A percentile compares a stretch with the other conserved stretches of the same genome.
These are phyloP conservation scores for Herpetotheres cachinnans DNA, from an alignment of 2,113 vertebrate species.

Conservation along the genomic window DNA sequence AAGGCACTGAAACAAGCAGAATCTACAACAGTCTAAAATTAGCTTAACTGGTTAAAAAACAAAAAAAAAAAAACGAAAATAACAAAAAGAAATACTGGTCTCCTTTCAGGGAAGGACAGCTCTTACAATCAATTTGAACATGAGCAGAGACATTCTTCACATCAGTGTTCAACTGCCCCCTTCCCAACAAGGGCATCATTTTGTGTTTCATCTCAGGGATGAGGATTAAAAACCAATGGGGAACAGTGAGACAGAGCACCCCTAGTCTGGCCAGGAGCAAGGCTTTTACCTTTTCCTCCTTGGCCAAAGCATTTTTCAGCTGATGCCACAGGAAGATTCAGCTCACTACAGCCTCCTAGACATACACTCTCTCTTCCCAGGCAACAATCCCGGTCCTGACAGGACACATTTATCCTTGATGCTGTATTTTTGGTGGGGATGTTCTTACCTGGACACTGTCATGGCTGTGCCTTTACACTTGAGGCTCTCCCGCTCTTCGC, in stretches of 20 bases:
- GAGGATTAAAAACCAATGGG: neutral
- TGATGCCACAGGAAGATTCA: neutral
- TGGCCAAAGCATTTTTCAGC: neutral
- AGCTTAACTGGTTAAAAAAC: neutral
- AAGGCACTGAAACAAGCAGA: neutral
- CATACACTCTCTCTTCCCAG: neutral
- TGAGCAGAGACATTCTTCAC: neutral
- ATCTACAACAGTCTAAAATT: neutral
- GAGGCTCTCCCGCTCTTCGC: neutral
- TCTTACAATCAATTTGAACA: neutral
- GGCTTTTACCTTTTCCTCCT: neutral
- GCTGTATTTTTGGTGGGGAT: neutral
- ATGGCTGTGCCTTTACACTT: neutral
- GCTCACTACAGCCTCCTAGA: neutral
- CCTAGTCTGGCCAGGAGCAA: neutral
- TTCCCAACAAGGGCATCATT: neutral
- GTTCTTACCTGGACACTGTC: neutral
- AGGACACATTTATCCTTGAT: neutral
- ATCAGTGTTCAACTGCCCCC: neutral
- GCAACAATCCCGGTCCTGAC: neutral
- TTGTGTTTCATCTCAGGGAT: neutral
- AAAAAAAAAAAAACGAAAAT: neutral
- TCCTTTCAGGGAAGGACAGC: neutral
- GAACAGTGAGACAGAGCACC: neutral
- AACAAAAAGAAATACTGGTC: neutral